Evolutionary conservation across 2,113 vertebrate genomes (phyloP).

Genomic region (Oreochromis tanganicae): DNA sequence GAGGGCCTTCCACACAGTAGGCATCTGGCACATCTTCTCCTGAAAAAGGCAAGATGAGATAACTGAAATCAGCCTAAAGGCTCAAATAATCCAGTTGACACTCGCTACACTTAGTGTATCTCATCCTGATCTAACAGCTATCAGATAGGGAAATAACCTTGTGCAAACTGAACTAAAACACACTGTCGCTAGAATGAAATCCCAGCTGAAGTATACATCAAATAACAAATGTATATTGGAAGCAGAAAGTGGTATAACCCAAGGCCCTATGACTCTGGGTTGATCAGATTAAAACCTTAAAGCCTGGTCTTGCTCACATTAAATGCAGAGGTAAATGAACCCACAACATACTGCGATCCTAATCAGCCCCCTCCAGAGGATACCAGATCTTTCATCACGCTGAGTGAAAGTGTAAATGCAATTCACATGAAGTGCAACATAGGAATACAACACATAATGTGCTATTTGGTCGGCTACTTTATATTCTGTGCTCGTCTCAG

Average conservation of each 20-base stretch:
- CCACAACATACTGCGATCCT: not conserved
- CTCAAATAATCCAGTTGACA: not conserved
- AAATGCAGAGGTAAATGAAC: not conserved
- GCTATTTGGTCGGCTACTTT: not conserved
- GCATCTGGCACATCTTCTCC: slow-evolving; percentile 72
- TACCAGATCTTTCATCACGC: not conserved
- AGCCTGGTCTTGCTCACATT: not conserved
- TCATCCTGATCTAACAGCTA: not conserved
- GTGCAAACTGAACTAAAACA: not conserved
- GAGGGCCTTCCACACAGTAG: slow-evolving; percentile 73
- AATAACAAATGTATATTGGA: not conserved
- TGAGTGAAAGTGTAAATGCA: not conserved
- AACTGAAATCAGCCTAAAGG: not conserved
- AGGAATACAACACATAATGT: not conserved
- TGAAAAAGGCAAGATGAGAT: slow-evolving; percentile 45
- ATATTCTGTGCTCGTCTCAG: not conserved
- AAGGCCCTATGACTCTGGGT: not conserved
- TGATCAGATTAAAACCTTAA: not conserved
- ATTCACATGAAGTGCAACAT: not conserved
- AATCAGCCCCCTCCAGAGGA: not conserved
- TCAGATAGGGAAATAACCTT: not conserved
- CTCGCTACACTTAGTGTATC: not conserved
- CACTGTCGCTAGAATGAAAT: not conserved
- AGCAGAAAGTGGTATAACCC: not conserved
- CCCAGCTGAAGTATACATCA: not conserved